A percentile compares a stretch with the other conserved stretches of the same genome.
Conservation (phyloP, 2,113 vertebrate species). For the Pelobates fuscus region DNA sequence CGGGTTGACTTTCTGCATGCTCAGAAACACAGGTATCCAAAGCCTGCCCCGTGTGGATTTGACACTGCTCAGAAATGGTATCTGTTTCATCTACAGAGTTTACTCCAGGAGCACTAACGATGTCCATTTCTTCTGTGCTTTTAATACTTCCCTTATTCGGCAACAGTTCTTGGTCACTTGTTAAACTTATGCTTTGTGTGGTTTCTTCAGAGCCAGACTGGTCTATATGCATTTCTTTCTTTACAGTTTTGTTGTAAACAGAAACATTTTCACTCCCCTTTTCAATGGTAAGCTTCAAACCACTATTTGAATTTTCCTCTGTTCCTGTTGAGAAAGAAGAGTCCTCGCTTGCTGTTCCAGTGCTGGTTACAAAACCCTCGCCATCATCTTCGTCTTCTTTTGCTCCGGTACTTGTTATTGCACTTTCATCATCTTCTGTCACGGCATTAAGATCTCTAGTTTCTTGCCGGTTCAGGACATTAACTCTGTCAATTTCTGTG, state of each 20-base stretch:
- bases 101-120: not conserved
- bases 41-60: not conserved
- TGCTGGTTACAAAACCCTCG: conserved; percentile 73
- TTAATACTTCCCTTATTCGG: not conserved
- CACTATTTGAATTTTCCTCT: conserved; percentile 58
- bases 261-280: conserved; percentile 55
- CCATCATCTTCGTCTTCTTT: conserved; percentile 78
- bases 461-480: conserved; percentile 12
- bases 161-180: conserved; percentile 50
- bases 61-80: not conserved
- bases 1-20: not conserved
- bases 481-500: conserved; percentile 61
- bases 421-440: conserved; percentile 68
- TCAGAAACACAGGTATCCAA: not conserved
- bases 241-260: conserved; percentile 54
- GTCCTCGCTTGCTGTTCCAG: conserved; percentile 73
- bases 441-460: conserved; percentile 54
- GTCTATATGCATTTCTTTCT: conserved; percentile 48
- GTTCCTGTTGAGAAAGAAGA: conserved; percentile 59
- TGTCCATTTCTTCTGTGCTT: not conserved
- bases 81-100: not conserved
- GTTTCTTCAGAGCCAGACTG: not conserved
- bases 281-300: conserved; percentile 53
- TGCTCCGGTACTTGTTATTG: conserved; percentile 76
- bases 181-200: not conserved